phyloP scores from a whole-genome alignment of 1,140 invertebrate species.

The Brachionus rubens region DNA sequence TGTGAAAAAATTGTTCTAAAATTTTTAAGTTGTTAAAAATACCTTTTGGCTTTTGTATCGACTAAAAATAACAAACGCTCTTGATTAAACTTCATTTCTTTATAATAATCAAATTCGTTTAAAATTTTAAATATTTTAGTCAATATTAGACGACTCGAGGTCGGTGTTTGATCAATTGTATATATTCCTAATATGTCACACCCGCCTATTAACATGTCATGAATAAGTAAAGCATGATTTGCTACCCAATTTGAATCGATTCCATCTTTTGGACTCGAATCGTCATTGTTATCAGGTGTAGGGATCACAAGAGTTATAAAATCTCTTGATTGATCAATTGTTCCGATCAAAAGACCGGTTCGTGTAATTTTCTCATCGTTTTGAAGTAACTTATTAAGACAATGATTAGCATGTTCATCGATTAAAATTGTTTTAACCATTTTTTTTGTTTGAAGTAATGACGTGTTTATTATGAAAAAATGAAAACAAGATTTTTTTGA shows the following conservation, averaged over 20 bases:
- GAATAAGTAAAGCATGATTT: slow-evolving; percentile 17
- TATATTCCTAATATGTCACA: slow-evolving; percentile 38
- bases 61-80: slow-evolving; percentile 37
- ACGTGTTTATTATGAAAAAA: slow-evolving; percentile 33
- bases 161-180: slow-evolving; percentile 9
- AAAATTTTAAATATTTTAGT: slow-evolving; percentile 7
- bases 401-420: slow-evolving; percentile 1
- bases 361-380: background rate
- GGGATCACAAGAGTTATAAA: slow-evolving; percentile 14
- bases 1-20: background rate
- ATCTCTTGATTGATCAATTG: slow-evolving; percentile 19
- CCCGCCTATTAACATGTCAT: slow-evolving; percentile 34
- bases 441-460: too few relatives aligned
- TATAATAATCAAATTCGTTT: slow-evolving; percentile 29
- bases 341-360: slow-evolving; percentile 40
- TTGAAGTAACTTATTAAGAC: background rate
- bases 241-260: background rate
- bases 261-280: background rate
- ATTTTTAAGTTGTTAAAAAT: background rate
- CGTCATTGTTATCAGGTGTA: background rate
- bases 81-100: slow-evolving; percentile 35
- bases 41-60: slow-evolving; percentile 10
- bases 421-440: slow-evolving; percentile 44
- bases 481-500: background rate
- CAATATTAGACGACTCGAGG: background rate